phyloP scores from a whole-genome alignment of 2,888 invertebrate genomes.

The Mycalesis mineus region DNA sequence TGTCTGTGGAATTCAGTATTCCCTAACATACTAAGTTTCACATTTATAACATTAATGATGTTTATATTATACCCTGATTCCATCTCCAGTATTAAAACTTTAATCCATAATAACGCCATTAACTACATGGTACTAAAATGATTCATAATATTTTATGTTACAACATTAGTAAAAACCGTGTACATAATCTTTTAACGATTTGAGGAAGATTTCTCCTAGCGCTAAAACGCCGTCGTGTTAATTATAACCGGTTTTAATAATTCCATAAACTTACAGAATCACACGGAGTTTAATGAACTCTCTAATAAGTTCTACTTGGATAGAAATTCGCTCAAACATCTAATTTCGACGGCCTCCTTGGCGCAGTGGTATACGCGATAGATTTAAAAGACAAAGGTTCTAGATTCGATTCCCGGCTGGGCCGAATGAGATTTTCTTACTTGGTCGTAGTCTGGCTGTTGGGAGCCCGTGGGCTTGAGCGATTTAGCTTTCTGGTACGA shows the following conservation, averaged over 20 bases:
- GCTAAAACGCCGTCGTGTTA: conserved; percentile 9
- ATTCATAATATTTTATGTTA: not conserved
- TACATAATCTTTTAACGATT: conserved; percentile 5
- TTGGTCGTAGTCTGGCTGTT: too few species aligned
- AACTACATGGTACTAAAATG: not conserved
- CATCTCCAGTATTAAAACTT: not conserved
- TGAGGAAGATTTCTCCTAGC: conserved; percentile 12
- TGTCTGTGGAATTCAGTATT: too few species aligned
- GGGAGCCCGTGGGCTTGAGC: too few species aligned
- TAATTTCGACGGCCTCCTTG: too few species aligned
- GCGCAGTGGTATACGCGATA: too few species aligned
- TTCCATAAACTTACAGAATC: conserved; percentile 17
- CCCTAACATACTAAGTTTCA: too few species aligned
- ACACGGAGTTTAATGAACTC: conserved; percentile 17
- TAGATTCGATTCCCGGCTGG: too few species aligned
- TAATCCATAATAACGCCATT: not conserved
- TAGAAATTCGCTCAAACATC: not conserved
- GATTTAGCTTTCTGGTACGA: too few species aligned
- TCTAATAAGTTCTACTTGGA: conserved; percentile 7
- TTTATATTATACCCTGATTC: not conserved
- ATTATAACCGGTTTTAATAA: conserved; percentile 24
- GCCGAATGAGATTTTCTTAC: too few species aligned
- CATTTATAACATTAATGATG: not conserved
- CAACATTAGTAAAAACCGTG: not conserved
- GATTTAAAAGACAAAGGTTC: too few species aligned